Conservation (phyloP, 2,797 vertebrate species). For the Sitta carolinensis region DNA sequence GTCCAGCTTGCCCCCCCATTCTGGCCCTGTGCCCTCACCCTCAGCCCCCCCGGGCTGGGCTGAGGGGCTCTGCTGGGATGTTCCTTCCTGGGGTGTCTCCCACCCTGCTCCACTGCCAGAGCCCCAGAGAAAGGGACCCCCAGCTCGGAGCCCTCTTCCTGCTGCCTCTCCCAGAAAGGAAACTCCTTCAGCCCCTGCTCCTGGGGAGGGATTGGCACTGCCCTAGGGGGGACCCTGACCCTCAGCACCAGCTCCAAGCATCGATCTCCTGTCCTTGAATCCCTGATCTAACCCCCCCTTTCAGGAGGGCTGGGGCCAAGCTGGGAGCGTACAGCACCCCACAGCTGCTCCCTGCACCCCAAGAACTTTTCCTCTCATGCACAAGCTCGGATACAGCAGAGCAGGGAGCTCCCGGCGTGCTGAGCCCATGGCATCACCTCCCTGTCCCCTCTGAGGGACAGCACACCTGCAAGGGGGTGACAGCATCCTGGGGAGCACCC, state of each 20-base stretch:
- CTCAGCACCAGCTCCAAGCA: not conserved
- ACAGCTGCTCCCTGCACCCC: not conserved
- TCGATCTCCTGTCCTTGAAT: rapidly evolving
- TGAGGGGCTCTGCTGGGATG: not conserved
- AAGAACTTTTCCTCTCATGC: rapidly evolving
- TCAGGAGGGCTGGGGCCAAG: not conserved
- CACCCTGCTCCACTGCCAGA: not conserved
- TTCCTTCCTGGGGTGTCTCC: not conserved
- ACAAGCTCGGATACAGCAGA: not conserved
- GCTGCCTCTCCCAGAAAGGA: not conserved
- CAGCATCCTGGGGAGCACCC: not conserved
- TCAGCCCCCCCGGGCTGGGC: not conserved
- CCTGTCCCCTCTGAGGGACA: not conserved
- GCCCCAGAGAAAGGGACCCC: not conserved
- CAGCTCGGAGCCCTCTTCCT: not conserved
- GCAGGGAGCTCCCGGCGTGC: not conserved
- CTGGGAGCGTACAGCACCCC: not conserved
- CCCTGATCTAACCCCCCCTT: too few relatives aligned
- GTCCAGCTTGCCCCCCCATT: not conserved
- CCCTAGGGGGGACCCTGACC: not conserved
- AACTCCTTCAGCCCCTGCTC: not conserved
- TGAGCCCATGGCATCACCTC: not conserved
- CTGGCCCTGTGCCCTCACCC: not conserved
- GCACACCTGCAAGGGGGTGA: not conserved
- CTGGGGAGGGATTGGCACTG: not conserved